Base-by-base conservation (phyloP, 1,140 invertebrate species). In the Pogonus chalceus region DNA sequence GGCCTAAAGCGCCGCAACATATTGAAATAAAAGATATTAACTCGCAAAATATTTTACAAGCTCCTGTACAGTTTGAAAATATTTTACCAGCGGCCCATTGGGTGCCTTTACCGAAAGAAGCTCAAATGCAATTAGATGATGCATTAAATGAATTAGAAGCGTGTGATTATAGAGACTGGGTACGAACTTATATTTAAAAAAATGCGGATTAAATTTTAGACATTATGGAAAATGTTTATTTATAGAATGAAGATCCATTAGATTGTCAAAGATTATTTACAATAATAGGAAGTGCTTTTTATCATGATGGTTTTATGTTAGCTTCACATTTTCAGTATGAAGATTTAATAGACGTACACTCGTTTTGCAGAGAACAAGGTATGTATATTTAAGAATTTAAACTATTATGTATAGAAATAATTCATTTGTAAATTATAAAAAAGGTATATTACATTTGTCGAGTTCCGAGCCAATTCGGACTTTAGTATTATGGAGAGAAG, bases 141-240 rank as follows among this genome's bases (percentile, higher is more conserved):
- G 84, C 84, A 2, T 69, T 90, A 2, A 85, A 82, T 62, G 85
- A 90, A 69, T 77, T 90, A 66, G 85, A 88, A 71, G 82, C 87
- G 16, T 86, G 86, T 72, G 86, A 89, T 70, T 87, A 88, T 68
- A 73, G 83, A 61, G 85, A 87, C 69, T 87, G 85, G 85, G 83
- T 84, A 73, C 59, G 66, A 47, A 56, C 50, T 57, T 26, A 21
- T 7, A 23, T 53, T 10, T 2, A 1, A 14, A 22, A 1, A 23
- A 51, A 10, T 20, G 18, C n/a, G 20, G 3, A 35, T 31, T 54
- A 23, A 14, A 49, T 49, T 39, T 43, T 50, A 52, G 31, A n/a
- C 39, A 16, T 12, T 26, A 18, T 49, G 31, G 1, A 50, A 51
- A 43, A 21, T 39, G 26, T 16, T 56, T 52, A 54, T 31, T 72